phyloP scores from a whole-genome alignment of 1,140 invertebrate species.

The Rhagoletis zephyria region DNA sequence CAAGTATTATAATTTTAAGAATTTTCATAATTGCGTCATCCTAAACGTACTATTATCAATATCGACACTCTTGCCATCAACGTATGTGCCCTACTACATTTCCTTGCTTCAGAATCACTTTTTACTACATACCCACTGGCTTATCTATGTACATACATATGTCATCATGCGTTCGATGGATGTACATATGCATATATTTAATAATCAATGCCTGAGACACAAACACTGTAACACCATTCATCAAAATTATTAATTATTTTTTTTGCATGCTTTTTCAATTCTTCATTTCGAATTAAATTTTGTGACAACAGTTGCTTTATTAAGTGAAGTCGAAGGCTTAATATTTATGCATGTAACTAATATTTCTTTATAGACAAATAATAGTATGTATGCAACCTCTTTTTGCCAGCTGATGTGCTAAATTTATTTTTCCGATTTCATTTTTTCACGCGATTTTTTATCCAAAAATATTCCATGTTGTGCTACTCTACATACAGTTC shows the following conservation, averaged over 20 bases:
- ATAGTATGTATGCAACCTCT: not conserved
- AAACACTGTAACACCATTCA: slow-evolving; percentile 36
- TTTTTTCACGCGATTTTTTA: not conserved
- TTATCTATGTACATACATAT: not conserved
- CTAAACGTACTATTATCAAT: slow-evolving; percentile 60
- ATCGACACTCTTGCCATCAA: not conserved
- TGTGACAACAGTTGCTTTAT: not conserved
- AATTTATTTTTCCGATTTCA: not conserved
- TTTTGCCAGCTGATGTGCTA: not conserved
- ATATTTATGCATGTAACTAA: slow-evolving; percentile 5
- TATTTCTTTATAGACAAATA: not conserved
- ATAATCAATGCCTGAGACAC: slow-evolving; percentile 43
- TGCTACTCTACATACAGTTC: not conserved
- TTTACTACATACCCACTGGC: not conserved
- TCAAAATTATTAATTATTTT: not conserved
- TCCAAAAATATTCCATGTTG: not conserved
- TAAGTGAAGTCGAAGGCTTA: not conserved
- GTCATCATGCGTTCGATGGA: slow-evolving; percentile 71
- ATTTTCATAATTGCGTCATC: slow-evolving; percentile 67
- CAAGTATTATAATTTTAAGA: slow-evolving; percentile 49
- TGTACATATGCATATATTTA: slow-evolving; percentile 64
- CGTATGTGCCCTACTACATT: slow-evolving; percentile 46
- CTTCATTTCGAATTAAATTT: not conserved
- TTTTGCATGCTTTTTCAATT: not conserved
- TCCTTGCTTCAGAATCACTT: not conserved